Conservation (phyloP, 2,113 vertebrate genomes). For the Microcebus murinus region DNA sequence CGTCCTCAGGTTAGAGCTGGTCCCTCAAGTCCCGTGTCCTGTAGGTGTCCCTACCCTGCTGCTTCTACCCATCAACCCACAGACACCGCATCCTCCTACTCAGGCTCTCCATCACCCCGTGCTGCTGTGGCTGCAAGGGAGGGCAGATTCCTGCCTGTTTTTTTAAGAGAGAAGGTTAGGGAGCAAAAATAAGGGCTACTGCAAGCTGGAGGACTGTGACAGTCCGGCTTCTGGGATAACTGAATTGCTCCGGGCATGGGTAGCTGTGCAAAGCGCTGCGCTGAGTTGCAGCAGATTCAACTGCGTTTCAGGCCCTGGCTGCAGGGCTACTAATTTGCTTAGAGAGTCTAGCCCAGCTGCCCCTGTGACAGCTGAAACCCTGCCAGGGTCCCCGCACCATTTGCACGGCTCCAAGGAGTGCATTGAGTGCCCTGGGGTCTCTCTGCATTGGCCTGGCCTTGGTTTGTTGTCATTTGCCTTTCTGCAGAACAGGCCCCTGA, state of each 20-base stretch:
- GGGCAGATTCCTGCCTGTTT: neutral
- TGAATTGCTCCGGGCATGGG: neutral
- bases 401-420: neutral
- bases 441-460: neutral
- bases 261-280: neutral
- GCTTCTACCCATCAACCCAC: neutral
- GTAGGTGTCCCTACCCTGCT: neutral
- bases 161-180: neutral
- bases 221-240: neutral
- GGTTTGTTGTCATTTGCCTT: constrained; percentile 37
- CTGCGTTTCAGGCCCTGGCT: neutral
- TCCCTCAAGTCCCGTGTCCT: neutral
- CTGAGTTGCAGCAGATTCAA: neutral
- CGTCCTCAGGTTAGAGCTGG: neutral
- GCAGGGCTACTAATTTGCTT: neutral
- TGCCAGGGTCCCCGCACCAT: neutral
- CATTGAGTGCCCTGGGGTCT: neutral
- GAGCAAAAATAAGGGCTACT: neutral
- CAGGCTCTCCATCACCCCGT: neutral
- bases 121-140: neutral
- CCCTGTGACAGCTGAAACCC: constrained; percentile 24
- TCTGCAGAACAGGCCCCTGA: constrained; percentile 54
- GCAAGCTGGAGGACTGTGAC: constrained; percentile 31
- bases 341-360: neutral
- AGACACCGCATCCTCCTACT: neutral